A percentile compares a stretch with the other conserved stretches of the same genome.
Conservation (phyloP, 2,113 vertebrate species). For the Neolamprologus longior region DNA sequence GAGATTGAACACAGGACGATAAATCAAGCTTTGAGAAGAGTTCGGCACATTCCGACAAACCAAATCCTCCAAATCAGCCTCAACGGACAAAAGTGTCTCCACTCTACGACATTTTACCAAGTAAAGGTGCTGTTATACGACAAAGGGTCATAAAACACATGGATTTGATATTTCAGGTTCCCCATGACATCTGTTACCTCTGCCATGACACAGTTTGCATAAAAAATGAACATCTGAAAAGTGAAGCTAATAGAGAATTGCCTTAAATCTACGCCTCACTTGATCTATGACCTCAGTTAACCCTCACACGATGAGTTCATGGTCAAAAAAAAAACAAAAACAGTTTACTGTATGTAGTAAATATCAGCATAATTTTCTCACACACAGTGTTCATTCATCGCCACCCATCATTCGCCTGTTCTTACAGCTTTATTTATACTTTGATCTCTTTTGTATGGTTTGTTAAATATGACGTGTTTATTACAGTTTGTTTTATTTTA, state of each 20-base stretch:
- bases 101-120: not conserved
- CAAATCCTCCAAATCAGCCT: not conserved
- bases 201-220: not conserved
- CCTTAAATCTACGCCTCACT: not conserved
- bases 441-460: slow-evolving; percentile 44
- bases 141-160: not conserved
- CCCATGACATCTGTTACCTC: not conserved
- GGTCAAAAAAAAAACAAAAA: too few relatives aligned
- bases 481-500: slow-evolving; percentile 14
- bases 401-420: not conserved
- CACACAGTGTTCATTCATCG: not conserved
- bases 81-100: not conserved
- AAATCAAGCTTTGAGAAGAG: not conserved
- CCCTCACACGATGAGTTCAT: fast-evolving
- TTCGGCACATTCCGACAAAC: not conserved
- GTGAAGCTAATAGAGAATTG: not conserved
- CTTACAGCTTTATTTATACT: slow-evolving; percentile 47
- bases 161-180: not conserved
- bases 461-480: slow-evolving; percentile 53
- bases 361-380: not conserved
- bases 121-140: not conserved
- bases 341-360: not conserved
- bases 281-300: not conserved
- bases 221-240: not conserved
- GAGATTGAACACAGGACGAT: not conserved